A percentile compares a stretch with the other conserved stretches of the same genome.
These are phyloP conservation scores for Drosophila prosaltans DNA, from an alignment of 1,140 invertebrate genomes.

Conservation along the genomic window DNA sequence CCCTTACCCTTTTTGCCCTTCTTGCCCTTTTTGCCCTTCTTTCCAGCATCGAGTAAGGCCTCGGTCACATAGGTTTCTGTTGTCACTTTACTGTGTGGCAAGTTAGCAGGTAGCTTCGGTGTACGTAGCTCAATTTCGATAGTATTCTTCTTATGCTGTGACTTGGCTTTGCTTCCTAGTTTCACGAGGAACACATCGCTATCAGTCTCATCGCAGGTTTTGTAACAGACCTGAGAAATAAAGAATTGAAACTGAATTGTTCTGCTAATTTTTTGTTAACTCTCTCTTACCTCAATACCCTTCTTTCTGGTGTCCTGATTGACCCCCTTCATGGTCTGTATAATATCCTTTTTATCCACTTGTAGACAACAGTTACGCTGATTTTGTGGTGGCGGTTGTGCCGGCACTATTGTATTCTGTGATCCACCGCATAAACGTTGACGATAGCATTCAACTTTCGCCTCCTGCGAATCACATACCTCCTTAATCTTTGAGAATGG, in stretches of 20 bases:
- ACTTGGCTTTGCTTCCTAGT: conserved; percentile 72
- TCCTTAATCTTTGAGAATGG: conserved; percentile 77
- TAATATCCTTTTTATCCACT: conserved; percentile 68
- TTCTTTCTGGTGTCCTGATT: conserved; percentile 70
- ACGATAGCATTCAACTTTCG: conserved; percentile 72
- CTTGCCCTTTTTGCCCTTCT: conserved; percentile 46
- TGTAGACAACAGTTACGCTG: conserved; percentile 68
- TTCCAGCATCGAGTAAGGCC: conserved; percentile 52
- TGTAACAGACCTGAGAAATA: conserved; percentile 70
- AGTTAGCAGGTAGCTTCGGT: conserved; percentile 65
- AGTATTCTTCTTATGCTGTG: conserved; percentile 70
- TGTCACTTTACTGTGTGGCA: conserved; percentile 68
- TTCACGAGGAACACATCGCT: conserved; percentile 82
- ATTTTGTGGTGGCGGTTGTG: conserved; percentile 34
- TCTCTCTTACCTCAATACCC: conserved; percentile 73
- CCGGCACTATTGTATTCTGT: conserved; percentile 24
- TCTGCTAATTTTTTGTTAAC: too few relatives aligned
- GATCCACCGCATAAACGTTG: conserved; percentile 49
- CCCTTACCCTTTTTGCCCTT: conserved; percentile 56
- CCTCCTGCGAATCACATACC: conserved; percentile 48
- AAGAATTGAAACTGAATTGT: too few relatives aligned
- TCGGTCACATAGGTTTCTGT: conserved; percentile 79
- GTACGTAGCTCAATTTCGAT: conserved; percentile 81
- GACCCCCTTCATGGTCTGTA: conserved; percentile 73
- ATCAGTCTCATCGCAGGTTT: conserved; percentile 81